phyloP scores from a whole-genome alignment of 2,113 vertebrate genomes.

The Furnarius figulus region DNA sequence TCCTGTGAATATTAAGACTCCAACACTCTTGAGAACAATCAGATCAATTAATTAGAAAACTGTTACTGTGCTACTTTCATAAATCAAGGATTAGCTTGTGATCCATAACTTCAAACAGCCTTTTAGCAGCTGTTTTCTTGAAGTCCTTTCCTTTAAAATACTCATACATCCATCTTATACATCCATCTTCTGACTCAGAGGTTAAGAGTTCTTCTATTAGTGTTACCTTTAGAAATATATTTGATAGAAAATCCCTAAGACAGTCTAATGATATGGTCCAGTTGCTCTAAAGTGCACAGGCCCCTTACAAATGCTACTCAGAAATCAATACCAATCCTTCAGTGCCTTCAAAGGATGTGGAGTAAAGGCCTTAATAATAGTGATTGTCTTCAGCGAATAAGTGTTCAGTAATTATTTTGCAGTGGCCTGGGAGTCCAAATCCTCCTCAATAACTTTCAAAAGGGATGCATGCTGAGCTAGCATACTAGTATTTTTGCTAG shows the following conservation, averaged over 20 bases:
- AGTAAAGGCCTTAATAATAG: neutral
- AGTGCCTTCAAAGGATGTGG: neutral
- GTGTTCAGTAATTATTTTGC: neutral
- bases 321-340: slow-evolving; percentile 28
- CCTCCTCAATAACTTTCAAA: neutral
- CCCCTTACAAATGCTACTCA: neutral
- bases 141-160: neutral
- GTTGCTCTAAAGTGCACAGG: neutral
- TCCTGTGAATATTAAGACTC: neutral
- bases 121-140: neutral
- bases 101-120: neutral
- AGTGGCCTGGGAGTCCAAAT: neutral
- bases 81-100: neutral
- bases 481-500: neutral
- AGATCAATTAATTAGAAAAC: neutral
- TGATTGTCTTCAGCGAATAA: neutral
- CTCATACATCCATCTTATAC: neutral
- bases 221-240: neutral
- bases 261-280: neutral
- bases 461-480: neutral
- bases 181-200: neutral
- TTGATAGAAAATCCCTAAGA: neutral
- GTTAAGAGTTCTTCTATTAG: neutral
- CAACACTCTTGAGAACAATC: neutral
- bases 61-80: neutral